phyloP scores from a whole-genome alignment of 2,113 vertebrate genomes.

The Monopterus albus region DNA sequence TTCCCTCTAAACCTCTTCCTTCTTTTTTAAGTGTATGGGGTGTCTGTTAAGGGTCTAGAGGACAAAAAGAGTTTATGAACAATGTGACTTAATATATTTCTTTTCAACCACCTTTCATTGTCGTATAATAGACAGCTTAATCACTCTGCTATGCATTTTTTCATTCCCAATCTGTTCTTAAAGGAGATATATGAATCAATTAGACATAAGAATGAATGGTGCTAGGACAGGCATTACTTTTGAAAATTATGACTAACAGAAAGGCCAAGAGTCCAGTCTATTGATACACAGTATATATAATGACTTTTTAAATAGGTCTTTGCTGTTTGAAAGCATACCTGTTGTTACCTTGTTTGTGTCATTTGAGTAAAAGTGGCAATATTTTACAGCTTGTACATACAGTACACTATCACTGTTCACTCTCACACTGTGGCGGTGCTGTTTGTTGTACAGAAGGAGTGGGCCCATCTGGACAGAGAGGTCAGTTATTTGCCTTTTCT shows the following conservation, averaged over 20 bases:
- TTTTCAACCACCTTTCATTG: not conserved
- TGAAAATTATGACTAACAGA: not conserved
- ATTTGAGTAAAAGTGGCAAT: not conserved
- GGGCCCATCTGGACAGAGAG: conserved; percentile 40
- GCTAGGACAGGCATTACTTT: not conserved
- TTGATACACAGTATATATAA: no score
- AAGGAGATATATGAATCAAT: not conserved
- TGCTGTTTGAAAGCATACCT: not conserved
- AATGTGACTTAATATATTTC: not conserved
- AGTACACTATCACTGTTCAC: not conserved
- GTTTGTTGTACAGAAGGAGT: conserved; percentile 15
- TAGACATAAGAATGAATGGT: no score
- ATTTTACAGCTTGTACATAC: not conserved
- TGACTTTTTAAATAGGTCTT: not conserved
- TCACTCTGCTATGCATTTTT: not conserved
- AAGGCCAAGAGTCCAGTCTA: no score
- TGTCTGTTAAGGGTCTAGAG: no score
- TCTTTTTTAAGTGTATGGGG: no score
- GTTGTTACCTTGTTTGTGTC: not conserved
- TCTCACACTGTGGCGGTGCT: not conserved
- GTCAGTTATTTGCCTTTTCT: conserved; percentile 35
- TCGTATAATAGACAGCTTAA: not conserved
- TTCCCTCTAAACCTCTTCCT: no score
- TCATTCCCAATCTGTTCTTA: not conserved
- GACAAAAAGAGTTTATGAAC: not conserved